Evolutionary conservation across 2,797 vertebrate genomes (phyloP).

Genomic region (Scarus forsteni): DNA sequence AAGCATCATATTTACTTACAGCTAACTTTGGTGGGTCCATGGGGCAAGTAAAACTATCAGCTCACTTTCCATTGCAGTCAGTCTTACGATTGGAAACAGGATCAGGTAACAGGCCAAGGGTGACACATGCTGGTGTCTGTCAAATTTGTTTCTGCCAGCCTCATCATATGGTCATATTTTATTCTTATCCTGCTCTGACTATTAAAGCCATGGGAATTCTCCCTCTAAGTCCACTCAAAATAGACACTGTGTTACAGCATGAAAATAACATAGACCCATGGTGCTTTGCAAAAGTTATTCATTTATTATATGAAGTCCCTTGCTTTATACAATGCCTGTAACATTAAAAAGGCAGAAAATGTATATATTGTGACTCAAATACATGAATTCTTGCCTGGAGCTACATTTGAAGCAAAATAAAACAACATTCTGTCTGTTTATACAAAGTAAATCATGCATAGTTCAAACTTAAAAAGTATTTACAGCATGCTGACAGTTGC

Average conservation of each 20-base stretch:
- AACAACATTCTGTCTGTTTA: not conserved
- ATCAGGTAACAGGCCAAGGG: constrained; percentile 88
- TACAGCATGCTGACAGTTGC: constrained; percentile 17
- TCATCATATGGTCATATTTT: constrained; percentile 85
- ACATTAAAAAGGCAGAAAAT: too few relatives aligned
- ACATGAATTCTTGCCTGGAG: not conserved
- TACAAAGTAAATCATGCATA: constrained; percentile 5
- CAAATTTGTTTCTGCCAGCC: constrained; percentile 89
- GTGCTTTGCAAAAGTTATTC: constrained; percentile 40
- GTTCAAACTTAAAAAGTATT: constrained; percentile 8
- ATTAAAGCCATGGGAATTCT: constrained; percentile 72
- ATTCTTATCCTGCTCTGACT: constrained; percentile 75
- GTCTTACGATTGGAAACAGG: constrained; percentile 83
- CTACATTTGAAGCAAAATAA: constrained; percentile 8
- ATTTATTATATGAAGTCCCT: constrained; percentile 8
- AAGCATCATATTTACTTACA: constrained; percentile 82
- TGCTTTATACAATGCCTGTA: constrained; percentile 1
- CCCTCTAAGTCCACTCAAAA: constrained; percentile 63
- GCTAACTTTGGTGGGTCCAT: constrained; percentile 76
- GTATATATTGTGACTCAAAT: too few relatives aligned
- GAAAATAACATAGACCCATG: constrained; percentile 59
- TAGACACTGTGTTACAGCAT: constrained; percentile 51
- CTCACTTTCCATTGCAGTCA: constrained; percentile 85
- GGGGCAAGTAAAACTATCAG: constrained; percentile 83
- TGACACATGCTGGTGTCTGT: constrained; percentile 95